Base-by-base conservation (phyloP, 2,888 invertebrate species). In the Drosophila sordidula region DNA sequence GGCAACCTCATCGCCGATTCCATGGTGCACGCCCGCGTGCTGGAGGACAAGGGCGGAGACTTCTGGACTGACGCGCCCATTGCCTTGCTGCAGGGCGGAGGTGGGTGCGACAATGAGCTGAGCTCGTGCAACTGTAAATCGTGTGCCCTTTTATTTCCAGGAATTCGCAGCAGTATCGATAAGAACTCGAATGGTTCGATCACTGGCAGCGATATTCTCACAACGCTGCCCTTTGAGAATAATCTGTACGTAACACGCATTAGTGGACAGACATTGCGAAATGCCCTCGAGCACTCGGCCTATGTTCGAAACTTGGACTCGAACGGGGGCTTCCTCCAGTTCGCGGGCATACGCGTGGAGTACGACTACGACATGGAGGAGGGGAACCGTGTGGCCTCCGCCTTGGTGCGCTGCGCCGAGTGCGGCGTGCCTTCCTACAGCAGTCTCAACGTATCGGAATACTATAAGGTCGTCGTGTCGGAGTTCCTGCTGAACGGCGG, bases 1-100 rank as follows among this genome's bases (percentile, higher is more conserved):
- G 98, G 97, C 4, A 97, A 97, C 91, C 90, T 97, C 26, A 93
- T 97, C 61, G 93, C 96, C 0, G 97, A 98, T 87, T 94, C 97
- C 1, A 94, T 96, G 92, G 93, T 97, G 1, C 93, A 94, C 81
- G 72, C 85, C 0, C 79, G 92, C 3, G 94, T 94, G 74, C 91
- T 93, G 0, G 78, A 85, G 25, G 75, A 92, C 14, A 66, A 76
- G 41, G 81, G 84, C 8, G 90, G 87, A 0, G 73, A 70, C 3
- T 94, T 94, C 45, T 97, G 97, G 97, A 96, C 96, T 0, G 95
- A 96, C 85, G 95, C 96, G 0, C 94, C 97, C 0, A 95, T 97
- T 75, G 96, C 95, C 1, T 83, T 98, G 0, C 92, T 95, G 39
- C 96, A 97, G 91, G 95, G 96, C 18, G 98, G 98, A 42, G 95